Base-by-base conservation (phyloP, 2,113 vertebrate species). In the Sylvia atricapilla region DNA sequence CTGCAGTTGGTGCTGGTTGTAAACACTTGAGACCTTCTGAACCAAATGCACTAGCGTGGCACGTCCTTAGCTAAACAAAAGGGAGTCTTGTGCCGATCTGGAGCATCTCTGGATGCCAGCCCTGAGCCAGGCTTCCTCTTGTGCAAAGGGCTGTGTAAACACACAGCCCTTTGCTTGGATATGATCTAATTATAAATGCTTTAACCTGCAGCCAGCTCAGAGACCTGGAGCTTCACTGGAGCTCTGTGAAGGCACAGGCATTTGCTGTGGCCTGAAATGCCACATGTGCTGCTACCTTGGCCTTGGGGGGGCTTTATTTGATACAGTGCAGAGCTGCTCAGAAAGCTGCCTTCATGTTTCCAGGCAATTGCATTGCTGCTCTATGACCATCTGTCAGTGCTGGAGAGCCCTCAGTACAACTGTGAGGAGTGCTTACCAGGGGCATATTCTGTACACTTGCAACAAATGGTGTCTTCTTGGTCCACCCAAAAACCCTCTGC, bases 1-100 rank as follows among this genome's bases (percentile, higher is more conserved):
- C 73, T 84, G 73, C 47, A 84, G 83, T 82, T 84, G 86, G 68
- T 89, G 84, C 27, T 67, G 73, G 39, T 10, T 92, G 60, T 97
- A 97, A 96, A 95, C 73, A 92, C 63, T 59, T 44, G 68, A 89
- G 94, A 95, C 94, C 89, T 95, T 59, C 76, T 96, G 89, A 95
- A 93, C 72, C 41, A 84, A 81, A 59, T 20, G 76, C 83, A 90
- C 27, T 46, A 74, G 79, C 2, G 0, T 81, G 83, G 68, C 60
- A 27, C 0, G 7, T 72, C 67, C 83, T 97, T 90, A 95, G 31
- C 68, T 92, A 94, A 95, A 92, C 73, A 94, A 68, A 78, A 67
- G 35, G 49, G 50, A 74, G 47, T 20, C 44, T 75, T 75, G 59
- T 22, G 19, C 39, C 0, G 5, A 63, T 84, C 79, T 87, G 83